Evolutionary conservation across 2,888 invertebrate species (phyloP), one percentile per base, ranked within the genome.

Genomic region (Idaea biselata): DNA sequence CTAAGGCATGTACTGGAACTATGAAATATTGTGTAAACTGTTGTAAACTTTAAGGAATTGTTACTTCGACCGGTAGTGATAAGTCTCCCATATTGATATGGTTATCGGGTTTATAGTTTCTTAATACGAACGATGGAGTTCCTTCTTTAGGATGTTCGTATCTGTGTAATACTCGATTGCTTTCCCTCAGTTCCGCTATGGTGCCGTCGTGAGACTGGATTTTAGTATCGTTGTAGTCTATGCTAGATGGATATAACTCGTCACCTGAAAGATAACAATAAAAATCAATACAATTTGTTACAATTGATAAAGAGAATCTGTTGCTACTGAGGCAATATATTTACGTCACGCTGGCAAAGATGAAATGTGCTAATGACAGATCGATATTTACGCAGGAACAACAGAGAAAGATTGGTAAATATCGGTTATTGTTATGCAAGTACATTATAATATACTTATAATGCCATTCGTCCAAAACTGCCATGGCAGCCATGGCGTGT

Each of bases 181-280:
- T 69, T 58, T 82, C 78, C 72, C 87, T 81, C 63, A 90, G 77
- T 69, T 91, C 85, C 70, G 81, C 70, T 68, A 87, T 69, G 60
- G 89, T 85, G 77, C 88, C 85, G 61, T 88, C 81, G 70, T 73
- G 72, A 68, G 75, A 68, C 62, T 73, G 69, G 54, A 71, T 62
- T 64, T 76, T 73, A 69, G 75, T 73, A 68, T 80, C 72, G 68
- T 80, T 74, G 72, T 83, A 86, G 78, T 92, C 86, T 87, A 92
- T 70, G 74, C 77, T 74, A 72, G 82, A 69, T 68, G 93, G 90
- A 71, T 91, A 93, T n/a, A 88, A 79, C 62, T 90, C 83, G 75
- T 93, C 93, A 73, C 95, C 95, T 93, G 80, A 66, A 90, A 90
- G 32, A 62, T 60, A 64, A 67, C 58, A 32, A 60, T n/a, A 16